These are phyloP conservation scores for Myodes glareolus DNA, from an alignment of 2,113 vertebrate species.

Conservation along the genomic window DNA sequence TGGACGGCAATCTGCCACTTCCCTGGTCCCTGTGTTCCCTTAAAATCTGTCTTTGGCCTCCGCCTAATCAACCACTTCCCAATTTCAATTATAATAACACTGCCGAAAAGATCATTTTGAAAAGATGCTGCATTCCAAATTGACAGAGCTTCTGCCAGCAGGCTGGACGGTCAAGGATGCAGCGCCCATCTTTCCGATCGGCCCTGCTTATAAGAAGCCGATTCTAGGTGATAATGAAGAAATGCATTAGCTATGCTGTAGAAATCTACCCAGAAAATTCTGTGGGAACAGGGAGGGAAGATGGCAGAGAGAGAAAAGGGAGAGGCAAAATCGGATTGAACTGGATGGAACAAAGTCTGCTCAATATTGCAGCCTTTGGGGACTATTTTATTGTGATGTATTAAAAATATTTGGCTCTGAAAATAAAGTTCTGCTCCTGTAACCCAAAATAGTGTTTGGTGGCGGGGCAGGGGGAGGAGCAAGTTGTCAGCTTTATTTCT, in stretches of 20 bases:
- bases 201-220: slow-evolving; percentile 32
- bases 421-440: slow-evolving; percentile 73
- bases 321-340: slow-evolving; percentile 18
- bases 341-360: slow-evolving; percentile 10
- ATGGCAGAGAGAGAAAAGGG: not conserved
- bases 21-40: slow-evolving; percentile 42
- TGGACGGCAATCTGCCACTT: slow-evolving; percentile 14
- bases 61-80: slow-evolving; percentile 68
- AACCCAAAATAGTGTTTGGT: slow-evolving; percentile 68
- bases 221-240: slow-evolving; percentile 44
- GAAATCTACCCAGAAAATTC: slow-evolving; percentile 45
- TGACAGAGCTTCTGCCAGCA: slow-evolving; percentile 59
- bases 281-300: not conserved
- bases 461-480: slow-evolving; percentile 12
- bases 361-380: slow-evolving; percentile 40
- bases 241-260: slow-evolving; percentile 9
- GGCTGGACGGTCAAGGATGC: slow-evolving; percentile 20
- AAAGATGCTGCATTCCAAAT: slow-evolving; percentile 64
- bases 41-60: slow-evolving; percentile 69
- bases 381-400: slow-evolving; percentile 63
- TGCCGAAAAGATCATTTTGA: slow-evolving; percentile 67
- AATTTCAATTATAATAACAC: slow-evolving; percentile 64
- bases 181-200: not conserved
- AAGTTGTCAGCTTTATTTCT: slow-evolving; percentile 75
- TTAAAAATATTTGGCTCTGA: slow-evolving; percentile 75